Conservation (phyloP, 2,888 invertebrate genomes). For the Melieria omissa region DNA sequence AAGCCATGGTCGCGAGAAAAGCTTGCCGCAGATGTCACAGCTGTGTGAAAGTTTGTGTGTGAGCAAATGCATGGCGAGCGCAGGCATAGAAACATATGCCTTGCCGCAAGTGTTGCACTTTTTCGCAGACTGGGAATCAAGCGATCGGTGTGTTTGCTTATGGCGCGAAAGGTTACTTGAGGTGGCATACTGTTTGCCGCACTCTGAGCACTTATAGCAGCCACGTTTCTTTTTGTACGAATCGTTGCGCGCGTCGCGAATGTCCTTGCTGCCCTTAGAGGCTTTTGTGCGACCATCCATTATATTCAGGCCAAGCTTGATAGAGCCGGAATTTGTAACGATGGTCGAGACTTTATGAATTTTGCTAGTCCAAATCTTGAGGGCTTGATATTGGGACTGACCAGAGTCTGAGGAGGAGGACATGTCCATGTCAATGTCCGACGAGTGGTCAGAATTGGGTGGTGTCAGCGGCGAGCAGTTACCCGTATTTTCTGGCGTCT, state of each 20-base stretch:
- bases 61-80: conserved; percentile 91
- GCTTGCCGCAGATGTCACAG: conserved; percentile 92
- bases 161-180: conserved; percentile 89
- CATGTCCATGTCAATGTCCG: conserved; percentile 74
- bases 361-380: conserved; percentile 43
- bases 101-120: conserved; percentile 96
- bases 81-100: conserved; percentile 98
- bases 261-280: conserved; percentile 51
- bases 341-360: conserved; percentile 3
- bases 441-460: conserved; percentile 79
- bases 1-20: conserved; percentile 95
- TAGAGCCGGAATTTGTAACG: conserved; percentile 35
- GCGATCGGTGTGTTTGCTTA: conserved; percentile 91
- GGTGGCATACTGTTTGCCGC: conserved; percentile 92
- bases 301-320: conserved; percentile 58
- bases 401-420: conserved; percentile 64
- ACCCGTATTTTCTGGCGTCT: conserved; percentile 57
- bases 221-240: conserved; percentile 62
- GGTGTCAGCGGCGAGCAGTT: conserved; percentile 73
- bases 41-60: conserved; percentile 94
- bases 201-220: conserved; percentile 83
- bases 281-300: conserved; percentile 63
- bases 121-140: conserved; percentile 95
- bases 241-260: conserved; percentile 45
- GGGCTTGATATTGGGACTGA: conserved; percentile 46